Percentiles rank a stretch among this genome's conserved stretches.
Conservation (phyloP, 2,113 vertebrate genomes). For the Xenopus borealis region DNA sequence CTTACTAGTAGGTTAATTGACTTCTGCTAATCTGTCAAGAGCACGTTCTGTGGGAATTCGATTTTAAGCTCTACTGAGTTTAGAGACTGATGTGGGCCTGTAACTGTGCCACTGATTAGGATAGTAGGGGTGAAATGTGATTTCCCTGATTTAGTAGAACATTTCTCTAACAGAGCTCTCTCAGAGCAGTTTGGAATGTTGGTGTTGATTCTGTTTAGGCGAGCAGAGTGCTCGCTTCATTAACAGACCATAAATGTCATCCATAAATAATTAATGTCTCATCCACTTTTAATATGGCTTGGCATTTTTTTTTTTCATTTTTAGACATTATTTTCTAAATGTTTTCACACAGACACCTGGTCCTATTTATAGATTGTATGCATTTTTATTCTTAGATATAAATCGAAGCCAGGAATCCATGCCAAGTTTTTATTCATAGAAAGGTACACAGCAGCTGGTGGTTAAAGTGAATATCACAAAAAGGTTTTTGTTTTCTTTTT, state of each 20-base stretch:
- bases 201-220: slow-evolving; percentile 7
- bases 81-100: no score
- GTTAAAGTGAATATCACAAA: slow-evolving; percentile 24
- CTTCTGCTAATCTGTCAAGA: no score
- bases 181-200: no score
- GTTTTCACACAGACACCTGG: slow-evolving; percentile 16
- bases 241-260: slow-evolving; percentile 48
- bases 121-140: no score
- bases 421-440: slow-evolving; percentile 14
- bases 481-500: no score
- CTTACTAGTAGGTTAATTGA: no score
- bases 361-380: slow-evolving; percentile 30
- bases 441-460: slow-evolving; percentile 33
- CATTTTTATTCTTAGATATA: slow-evolving; percentile 32
- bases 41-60: no score
- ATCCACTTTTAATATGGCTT: slow-evolving; percentile 28
- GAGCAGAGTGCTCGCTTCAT: slow-evolving; percentile 40
- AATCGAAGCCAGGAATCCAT: slow-evolving; percentile 19
- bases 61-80: no score
- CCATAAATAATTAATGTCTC: slow-evolving; percentile 49
- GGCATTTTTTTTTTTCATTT: slow-evolving; percentile 27
- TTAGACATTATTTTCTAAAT: slow-evolving; percentile 35
- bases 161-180: no score
- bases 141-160: no score
- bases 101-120: no score